phyloP scores from a whole-genome alignment of 2,888 invertebrate species.

The Plebejus argus region DNA sequence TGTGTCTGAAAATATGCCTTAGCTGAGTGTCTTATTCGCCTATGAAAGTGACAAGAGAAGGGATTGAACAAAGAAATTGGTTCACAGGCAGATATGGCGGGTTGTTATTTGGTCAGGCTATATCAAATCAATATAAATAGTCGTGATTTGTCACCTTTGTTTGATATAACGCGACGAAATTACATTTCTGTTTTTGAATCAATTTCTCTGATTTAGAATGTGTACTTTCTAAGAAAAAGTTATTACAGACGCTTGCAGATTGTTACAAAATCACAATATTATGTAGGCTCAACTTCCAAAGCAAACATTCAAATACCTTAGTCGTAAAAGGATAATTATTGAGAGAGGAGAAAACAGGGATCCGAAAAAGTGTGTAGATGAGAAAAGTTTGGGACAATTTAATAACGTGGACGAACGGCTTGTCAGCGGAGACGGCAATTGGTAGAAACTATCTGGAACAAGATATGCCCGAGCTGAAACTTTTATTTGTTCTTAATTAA shows the following conservation, averaged over 20 bases:
- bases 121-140: too few relatives aligned
- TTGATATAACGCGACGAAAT: too few relatives aligned
- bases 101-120: too few relatives aligned
- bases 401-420: conserved; percentile 59
- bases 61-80: not conserved
- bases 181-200: too few relatives aligned
- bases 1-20: conserved; percentile 57
- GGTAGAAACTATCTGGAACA: conserved; percentile 40
- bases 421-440: conserved; percentile 47
- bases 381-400: conserved; percentile 75
- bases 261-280: not conserved
- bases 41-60: not conserved
- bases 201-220: too few relatives aligned
- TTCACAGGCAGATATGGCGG: too few relatives aligned
- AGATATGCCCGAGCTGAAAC: conserved; percentile 20
- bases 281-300: not conserved
- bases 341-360: conserved; percentile 23
- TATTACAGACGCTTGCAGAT: not conserved
- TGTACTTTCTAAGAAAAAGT: not conserved
- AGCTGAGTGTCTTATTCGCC: not conserved
- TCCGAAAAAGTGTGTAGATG: conserved; percentile 47
- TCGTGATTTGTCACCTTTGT: too few relatives aligned
- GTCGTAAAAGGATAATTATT: conserved; percentile 39
- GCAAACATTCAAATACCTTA: conserved; percentile 25
- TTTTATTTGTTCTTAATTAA: conserved; percentile 20